Conservation (phyloP, 1,140 invertebrate species). For the Pogonognathellus flavescens region DNA sequence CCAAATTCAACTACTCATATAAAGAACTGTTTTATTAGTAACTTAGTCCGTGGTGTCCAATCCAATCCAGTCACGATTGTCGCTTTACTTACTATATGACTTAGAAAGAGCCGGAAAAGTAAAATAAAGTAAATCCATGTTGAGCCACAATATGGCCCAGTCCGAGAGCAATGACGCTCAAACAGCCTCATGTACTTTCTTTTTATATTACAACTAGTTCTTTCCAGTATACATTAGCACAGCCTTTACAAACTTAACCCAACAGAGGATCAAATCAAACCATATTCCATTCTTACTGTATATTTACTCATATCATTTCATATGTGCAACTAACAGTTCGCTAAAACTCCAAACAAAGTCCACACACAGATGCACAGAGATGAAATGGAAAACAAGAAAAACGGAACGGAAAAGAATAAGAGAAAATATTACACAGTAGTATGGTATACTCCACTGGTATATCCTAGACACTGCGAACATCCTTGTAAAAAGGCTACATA, state of each 20-base stretch:
- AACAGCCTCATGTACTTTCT: not conserved
- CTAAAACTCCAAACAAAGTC: no score
- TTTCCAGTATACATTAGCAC: not conserved
- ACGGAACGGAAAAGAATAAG: no score
- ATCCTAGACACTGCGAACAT: no score
- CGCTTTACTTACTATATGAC: not conserved
- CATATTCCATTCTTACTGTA: not conserved
- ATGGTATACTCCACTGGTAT: no score
- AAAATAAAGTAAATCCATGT: slow-evolving; percentile 38
- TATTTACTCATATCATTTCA: no score
- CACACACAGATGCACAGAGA: no score
- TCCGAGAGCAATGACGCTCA: slow-evolving; percentile 10
- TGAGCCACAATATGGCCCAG: slow-evolving; percentile 44
- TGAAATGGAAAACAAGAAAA: no score
- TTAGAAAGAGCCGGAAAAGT: slow-evolving; percentile 16
- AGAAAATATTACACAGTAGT: no score
- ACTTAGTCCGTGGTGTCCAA: not conserved
- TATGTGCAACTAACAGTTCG: no score
- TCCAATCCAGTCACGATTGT: slow-evolving; percentile 12
- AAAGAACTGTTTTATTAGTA: not conserved
- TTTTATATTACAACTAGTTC: slow-evolving; percentile 11
- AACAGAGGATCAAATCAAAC: slow-evolving; percentile 4
- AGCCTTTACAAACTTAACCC: not conserved
- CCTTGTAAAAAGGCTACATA: no score
- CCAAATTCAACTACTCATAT: not conserved